These are phyloP conservation scores for Synergus umbraculus DNA, from an alignment of 2,888 invertebrate genomes.

Conservation along the genomic window DNA sequence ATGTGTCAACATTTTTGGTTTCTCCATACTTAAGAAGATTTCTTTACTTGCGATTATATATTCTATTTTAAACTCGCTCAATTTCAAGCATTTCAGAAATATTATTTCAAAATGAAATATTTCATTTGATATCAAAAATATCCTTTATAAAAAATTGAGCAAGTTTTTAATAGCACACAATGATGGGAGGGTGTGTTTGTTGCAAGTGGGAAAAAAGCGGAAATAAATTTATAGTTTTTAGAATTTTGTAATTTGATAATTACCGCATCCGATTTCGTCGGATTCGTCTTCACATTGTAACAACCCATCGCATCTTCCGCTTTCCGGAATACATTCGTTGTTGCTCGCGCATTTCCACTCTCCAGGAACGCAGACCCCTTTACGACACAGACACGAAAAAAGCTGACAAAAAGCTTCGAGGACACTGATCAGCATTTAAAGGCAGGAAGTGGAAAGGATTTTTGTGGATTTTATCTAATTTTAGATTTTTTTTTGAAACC, in stretches of 20 bases:
- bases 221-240: slow-evolving; percentile 38
- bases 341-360: slow-evolving; percentile 79
- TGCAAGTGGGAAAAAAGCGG: slow-evolving; percentile 22
- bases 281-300: slow-evolving; percentile 78
- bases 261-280: slow-evolving; percentile 78
- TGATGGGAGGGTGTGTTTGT: neutral
- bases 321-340: slow-evolving; percentile 81
- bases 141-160: neutral
- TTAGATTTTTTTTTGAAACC: neutral
- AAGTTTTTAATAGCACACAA: neutral
- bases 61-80: neutral
- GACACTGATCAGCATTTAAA: slow-evolving; percentile 41
- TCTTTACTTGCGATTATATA: neutral
- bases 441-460: neutral
- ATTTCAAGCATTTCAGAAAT: neutral
- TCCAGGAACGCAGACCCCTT: slow-evolving; percentile 68
- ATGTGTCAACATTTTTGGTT: neutral
- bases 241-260: slow-evolving; percentile 56
- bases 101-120: neutral
- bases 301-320: slow-evolving; percentile 80
- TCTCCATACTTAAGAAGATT: neutral
- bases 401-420: slow-evolving; percentile 62
- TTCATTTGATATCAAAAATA: neutral
- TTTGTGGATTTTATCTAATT: neutral
- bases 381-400: slow-evolving; percentile 65